Evolutionary conservation across 1,140 invertebrate genomes (phyloP).

Genomic region (Episyrphus balteatus): DNA sequence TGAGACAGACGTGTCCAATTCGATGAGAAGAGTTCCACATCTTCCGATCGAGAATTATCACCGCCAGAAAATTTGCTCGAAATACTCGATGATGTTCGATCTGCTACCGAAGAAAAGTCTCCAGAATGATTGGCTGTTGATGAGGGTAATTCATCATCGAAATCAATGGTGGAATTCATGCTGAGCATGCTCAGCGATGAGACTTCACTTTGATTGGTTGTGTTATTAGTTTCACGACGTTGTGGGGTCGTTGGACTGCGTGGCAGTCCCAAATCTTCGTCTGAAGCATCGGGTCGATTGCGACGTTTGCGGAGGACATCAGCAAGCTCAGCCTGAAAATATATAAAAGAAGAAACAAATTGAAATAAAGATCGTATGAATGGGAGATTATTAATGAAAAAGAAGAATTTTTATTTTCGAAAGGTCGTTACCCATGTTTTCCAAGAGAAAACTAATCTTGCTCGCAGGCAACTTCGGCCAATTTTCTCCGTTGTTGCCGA

Average conservation of each 20-base stretch:
- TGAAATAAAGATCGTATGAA: not conserved
- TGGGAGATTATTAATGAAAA: not conserved
- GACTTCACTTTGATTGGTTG: slow-evolving; percentile 16
- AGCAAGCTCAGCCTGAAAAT: slow-evolving; percentile 31
- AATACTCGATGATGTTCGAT: slow-evolving; percentile 1
- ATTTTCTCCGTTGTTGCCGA: slow-evolving; percentile 20
- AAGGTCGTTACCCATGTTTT: slow-evolving; percentile 28
- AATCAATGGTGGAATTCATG: slow-evolving; percentile 24
- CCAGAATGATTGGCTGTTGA: slow-evolving; percentile 6
- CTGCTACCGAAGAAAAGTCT: not conserved
- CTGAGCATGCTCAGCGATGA: slow-evolving; percentile 29
- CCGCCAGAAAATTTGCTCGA: slow-evolving; percentile 1
- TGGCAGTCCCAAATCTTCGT: slow-evolving; percentile 33
- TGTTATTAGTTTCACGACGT: slow-evolving; percentile 11
- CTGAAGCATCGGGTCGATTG: slow-evolving; percentile 32
- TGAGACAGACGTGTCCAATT: slow-evolving; percentile 54
- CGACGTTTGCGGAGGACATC: slow-evolving; percentile 34
- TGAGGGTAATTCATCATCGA: slow-evolving; percentile 12
- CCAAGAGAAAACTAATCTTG: slow-evolving; percentile 32
- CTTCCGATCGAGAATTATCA: slow-evolving; percentile 9
- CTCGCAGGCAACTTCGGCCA: slow-evolving; percentile 26
- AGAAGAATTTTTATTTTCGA: not conserved
- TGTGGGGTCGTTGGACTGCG: slow-evolving; percentile 33
- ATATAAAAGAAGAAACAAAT: not conserved
- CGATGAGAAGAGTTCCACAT: slow-evolving; percentile 21